phyloP scores from a whole-genome alignment of 35 echinoderm and acorn worm genomes.

The Amphiura filiformis region DNA sequence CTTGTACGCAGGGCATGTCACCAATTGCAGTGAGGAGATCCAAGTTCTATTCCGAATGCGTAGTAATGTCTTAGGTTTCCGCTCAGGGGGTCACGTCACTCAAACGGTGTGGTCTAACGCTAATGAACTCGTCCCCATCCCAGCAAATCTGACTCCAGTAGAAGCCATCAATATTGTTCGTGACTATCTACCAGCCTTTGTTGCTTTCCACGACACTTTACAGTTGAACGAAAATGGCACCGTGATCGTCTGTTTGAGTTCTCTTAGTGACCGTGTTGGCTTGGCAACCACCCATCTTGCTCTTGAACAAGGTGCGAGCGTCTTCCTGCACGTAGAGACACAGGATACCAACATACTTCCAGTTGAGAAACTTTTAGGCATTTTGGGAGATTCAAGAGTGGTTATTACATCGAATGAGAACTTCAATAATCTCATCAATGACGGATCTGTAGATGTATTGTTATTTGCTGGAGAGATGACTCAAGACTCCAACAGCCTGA shows the following conservation, averaged over 20 bases:
- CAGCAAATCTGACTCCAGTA: conserved; percentile 73
- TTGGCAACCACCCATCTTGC: conserved; percentile 92
- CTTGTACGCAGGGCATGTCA: conserved; percentile 73
- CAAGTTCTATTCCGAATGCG: conserved; percentile 84
- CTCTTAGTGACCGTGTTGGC: conserved; percentile 81
- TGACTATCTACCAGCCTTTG: conserved; percentile 91
- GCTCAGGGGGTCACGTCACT: conserved; percentile 51
- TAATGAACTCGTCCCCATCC: conserved; percentile 76
- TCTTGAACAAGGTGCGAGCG: conserved; percentile 87
- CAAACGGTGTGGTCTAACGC: conserved; percentile 67
- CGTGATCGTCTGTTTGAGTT: conserved; percentile 86
- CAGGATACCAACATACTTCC: conserved; percentile 91
- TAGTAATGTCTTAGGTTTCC: conserved; percentile 78
- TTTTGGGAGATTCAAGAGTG: conserved; percentile 87
- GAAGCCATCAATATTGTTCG: conserved; percentile 93
- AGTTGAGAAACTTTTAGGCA: conserved; percentile 89
- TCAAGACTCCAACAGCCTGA: conserved; percentile 67
- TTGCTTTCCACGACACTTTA: conserved; percentile 91
- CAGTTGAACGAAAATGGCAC: conserved; percentile 83
- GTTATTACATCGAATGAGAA: conserved; percentile 88
- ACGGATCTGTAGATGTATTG: conserved; percentile 83
- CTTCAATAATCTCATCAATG: conserved; percentile 88
- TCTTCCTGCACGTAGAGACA: conserved; percentile 85
- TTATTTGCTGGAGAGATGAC: conserved; percentile 90
- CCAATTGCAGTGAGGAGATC: conserved; percentile 83